Base-by-base conservation (phyloP, 2,113 vertebrate species). In the Colius striatus region DNA sequence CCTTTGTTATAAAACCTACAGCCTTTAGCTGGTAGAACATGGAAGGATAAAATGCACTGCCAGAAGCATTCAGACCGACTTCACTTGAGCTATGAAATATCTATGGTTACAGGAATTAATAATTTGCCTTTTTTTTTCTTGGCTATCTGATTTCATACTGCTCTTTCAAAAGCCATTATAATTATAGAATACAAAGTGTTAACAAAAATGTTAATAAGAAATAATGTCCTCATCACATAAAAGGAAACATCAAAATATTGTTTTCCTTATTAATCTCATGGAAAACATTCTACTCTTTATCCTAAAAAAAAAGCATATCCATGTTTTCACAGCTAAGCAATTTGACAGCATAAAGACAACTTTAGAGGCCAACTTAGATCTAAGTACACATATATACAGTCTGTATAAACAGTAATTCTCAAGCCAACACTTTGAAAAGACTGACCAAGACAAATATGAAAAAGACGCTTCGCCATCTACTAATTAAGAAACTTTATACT, bases 1-100 rank as follows among this genome's bases (percentile, higher is more conserved):
- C n/a, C n/a, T 72, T 92, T 54, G 86, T 54, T 66, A 94, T 41
- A 72, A 51, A 96, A 66, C 50, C 32, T 43, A 65, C 13, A 96
- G 54, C 50, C 90, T 91, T 63, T 66, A 57, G 68, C 38, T 50
- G 50, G 78, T 4, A 74, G 55, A 79, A 80, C 27, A 27, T 1
- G 23, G 50, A 85, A 67, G 79, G 53, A 58, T 81, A 57, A 78
- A 81, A 65, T 11, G 11, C 60, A 58, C 34, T 54, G 72, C 32
- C 25, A 18, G 2, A 12, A 60, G 66, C 63, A 72, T 75, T 90
- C 73, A 79, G 43, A 89, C 9, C 60, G 47, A 36, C 54, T 84
- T 87, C 71, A 70, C 87, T 91, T 47, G 27, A 66, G n/a, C 41
- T 58, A 72, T 47, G 65, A 83, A 51, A 92, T 26, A 84, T 18